Percentiles rank a stretch among this genome's conserved stretches.
Evolutionary conservation across 2,888 invertebrate genomes (phyloP).

Genomic region (Carcina quercana): DNA sequence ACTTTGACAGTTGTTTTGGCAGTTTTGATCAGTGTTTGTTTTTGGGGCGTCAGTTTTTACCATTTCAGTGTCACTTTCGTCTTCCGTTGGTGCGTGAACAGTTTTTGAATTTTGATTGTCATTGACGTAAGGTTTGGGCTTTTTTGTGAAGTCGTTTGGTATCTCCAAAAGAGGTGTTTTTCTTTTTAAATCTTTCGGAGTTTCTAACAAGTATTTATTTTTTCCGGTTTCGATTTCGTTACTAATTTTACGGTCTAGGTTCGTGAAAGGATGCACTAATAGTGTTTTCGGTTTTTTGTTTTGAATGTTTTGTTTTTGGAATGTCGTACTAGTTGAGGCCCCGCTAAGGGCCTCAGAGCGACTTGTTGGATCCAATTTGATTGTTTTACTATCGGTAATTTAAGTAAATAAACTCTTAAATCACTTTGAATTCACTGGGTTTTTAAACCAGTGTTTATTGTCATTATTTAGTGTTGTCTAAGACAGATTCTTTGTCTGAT

Average conservation of each 20-base stretch:
- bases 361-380: slow-evolving; percentile 59
- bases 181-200: slow-evolving; percentile 52
- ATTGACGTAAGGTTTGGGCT: no score
- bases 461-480: no score
- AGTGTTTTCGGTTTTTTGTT: slow-evolving; percentile 38
- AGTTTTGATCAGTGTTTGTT: slow-evolving; percentile 13
- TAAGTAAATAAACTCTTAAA: no score
- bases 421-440: no score
- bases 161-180: slow-evolving; percentile 47
- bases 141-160: slow-evolving; percentile 44
- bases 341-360: slow-evolving; percentile 46
- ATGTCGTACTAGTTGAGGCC: slow-evolving; percentile 33
- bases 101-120: no score
- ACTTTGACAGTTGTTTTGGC: slow-evolving; percentile 15
- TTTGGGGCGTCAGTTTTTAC: slow-evolving; percentile 14
- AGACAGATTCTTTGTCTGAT: no score
- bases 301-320: slow-evolving; percentile 15
- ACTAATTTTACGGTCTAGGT: slow-evolving; percentile 15
- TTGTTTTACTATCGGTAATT: slow-evolving; percentile 25
- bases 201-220: slow-evolving; percentile 50
- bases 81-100: no score
- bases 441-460: no score
- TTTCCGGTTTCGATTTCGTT: slow-evolving; percentile 14
- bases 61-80: slow-evolving; percentile 28
- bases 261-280: slow-evolving; percentile 46